Evolutionary conservation across 2,797 vertebrate species (phyloP).

Genomic region (Pampus argenteus): DNA sequence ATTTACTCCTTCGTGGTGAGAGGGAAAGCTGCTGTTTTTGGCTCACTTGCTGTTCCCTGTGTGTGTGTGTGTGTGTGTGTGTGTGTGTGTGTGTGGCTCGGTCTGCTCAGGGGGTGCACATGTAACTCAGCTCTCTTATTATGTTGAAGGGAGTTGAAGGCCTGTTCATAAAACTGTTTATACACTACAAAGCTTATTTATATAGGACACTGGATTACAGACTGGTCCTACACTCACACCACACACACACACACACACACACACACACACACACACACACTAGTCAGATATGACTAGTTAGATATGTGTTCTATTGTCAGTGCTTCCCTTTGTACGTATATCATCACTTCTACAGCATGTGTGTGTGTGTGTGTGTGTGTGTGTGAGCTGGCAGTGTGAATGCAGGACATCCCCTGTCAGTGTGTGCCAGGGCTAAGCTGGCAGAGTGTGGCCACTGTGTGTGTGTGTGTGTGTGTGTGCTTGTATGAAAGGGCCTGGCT

Average conservation of each 20-base stretch:
- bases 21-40: slow-evolving; percentile 81
- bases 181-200: slow-evolving; percentile 87
- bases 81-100: no score
- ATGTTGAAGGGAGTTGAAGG: slow-evolving; percentile 81
- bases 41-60: slow-evolving; percentile 54
- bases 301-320: slow-evolving; percentile 32
- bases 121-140: slow-evolving; percentile 83
- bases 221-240: slow-evolving; percentile 72
- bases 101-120: slow-evolving; percentile 60
- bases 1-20: slow-evolving; percentile 71
- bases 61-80: no score
- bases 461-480: slow-evolving; percentile 41
- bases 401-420: slow-evolving; percentile 86
- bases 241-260: slow-evolving; percentile 40
- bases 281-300: slow-evolving; percentile 16
- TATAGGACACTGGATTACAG: slow-evolving; percentile 85
- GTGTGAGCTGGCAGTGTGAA: slow-evolving; percentile 83
- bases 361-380: slow-evolving; percentile 28
- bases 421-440: slow-evolving; percentile 86
- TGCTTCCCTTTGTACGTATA: slow-evolving; percentile 43
- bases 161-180: slow-evolving; percentile 87
- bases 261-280: slow-evolving; percentile 44
- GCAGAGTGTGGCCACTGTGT: slow-evolving; percentile 54
- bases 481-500: slow-evolving; percentile 75
- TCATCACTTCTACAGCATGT: slow-evolving; percentile 35